Percentiles rank a stretch among this genome's conserved stretches.
phyloP scores from a whole-genome alignment of 2,888 invertebrate species.

The Zygaena filipendulae region DNA sequence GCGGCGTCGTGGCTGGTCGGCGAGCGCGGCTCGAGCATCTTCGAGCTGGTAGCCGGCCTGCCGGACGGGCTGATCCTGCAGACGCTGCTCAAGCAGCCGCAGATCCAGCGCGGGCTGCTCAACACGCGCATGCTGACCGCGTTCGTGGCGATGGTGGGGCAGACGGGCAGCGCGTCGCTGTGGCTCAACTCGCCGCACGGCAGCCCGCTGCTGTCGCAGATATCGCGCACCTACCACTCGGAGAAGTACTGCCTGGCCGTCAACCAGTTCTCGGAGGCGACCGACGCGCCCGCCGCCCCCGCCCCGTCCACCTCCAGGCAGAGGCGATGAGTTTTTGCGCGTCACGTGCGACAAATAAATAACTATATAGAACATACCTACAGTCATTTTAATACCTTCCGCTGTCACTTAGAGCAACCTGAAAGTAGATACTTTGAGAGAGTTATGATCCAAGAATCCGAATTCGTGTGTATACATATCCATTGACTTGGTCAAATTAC shows the following conservation, averaged over 20 bases:
- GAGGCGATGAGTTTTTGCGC: too few relatives aligned
- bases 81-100: constrained; percentile 48
- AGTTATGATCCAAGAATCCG: too few relatives aligned
- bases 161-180: constrained; percentile 46
- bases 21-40: constrained; percentile 51
- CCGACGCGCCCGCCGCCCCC: constrained; percentile 18
- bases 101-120: constrained; percentile 50
- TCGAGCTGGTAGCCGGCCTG: constrained; percentile 47
- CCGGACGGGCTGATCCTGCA: constrained; percentile 49
- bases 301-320: constrained; percentile 44
- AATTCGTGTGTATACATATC: too few relatives aligned
- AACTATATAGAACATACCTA: too few relatives aligned
- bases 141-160: constrained; percentile 57
- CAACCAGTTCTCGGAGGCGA: constrained; percentile 51
- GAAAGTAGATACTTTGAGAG: too few relatives aligned
- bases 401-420: too few relatives aligned
- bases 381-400: too few relatives aligned
- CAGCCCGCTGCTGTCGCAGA: constrained; percentile 50
- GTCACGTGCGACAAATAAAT: too few relatives aligned
- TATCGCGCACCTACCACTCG: constrained; percentile 56
- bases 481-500: too few relatives aligned
- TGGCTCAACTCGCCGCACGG: constrained; percentile 60
- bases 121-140: constrained; percentile 57
- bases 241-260: constrained; percentile 60
- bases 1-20: constrained; percentile 55